These are phyloP conservation scores for Drosophila orosa DNA, from an alignment of 1,140 invertebrate genomes.

Conservation along the genomic window DNA sequence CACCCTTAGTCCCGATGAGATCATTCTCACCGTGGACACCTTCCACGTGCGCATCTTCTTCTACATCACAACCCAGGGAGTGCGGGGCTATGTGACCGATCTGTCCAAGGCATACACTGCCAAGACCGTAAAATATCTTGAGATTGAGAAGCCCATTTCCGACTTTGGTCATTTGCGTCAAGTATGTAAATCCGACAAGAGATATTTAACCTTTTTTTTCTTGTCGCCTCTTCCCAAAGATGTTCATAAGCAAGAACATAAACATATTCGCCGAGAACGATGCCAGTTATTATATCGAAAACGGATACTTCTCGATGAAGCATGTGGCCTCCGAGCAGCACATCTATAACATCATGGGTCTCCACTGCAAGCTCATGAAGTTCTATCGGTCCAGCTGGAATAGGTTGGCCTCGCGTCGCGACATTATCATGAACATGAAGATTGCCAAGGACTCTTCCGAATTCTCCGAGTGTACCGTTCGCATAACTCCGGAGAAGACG, in stretches of 20 bases:
- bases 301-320: constrained; percentile 65
- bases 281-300: constrained; percentile 73
- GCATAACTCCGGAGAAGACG: constrained; percentile 59
- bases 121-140: constrained; percentile 66
- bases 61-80: constrained; percentile 55
- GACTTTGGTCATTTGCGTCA: constrained; percentile 65
- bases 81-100: constrained; percentile 73
- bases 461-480: constrained; percentile 39
- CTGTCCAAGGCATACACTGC: constrained; percentile 39
- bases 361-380: constrained; percentile 71
- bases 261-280: constrained; percentile 77
- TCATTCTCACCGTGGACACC: constrained; percentile 64
- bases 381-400: constrained; percentile 72
- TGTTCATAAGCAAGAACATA: constrained; percentile 55
- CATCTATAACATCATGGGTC: constrained; percentile 66
- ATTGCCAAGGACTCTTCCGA: constrained; percentile 52
- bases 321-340: constrained; percentile 71
- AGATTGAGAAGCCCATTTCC: constrained; percentile 58
- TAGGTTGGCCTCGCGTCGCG: constrained; percentile 62
- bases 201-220: no score
- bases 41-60: constrained; percentile 64
- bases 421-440: constrained; percentile 67
- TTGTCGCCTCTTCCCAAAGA: constrained; percentile 6
- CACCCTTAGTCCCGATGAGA: constrained; percentile 53
- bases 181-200: constrained; percentile 16